Evolutionary conservation across 1,140 invertebrate genomes (phyloP).

Genomic region (Bombus picipes): DNA sequence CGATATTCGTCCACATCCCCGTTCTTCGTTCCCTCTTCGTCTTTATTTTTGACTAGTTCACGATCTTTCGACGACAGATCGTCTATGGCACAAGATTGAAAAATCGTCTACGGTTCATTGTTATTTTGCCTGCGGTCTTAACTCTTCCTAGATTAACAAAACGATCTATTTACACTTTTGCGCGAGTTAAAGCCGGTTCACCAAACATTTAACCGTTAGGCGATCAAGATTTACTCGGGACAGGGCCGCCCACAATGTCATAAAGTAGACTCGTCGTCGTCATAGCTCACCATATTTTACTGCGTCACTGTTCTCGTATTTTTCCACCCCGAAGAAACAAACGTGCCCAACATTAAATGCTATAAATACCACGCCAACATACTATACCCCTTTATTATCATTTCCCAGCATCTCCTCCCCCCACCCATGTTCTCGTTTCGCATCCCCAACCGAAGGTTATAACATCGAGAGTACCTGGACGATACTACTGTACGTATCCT

Average conservation of each 20-base stretch:
- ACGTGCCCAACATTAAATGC: not conserved
- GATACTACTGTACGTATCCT: constrained; percentile 40
- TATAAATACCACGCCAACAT: not conserved
- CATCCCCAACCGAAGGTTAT: not conserved
- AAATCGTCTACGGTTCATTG: too few species aligned
- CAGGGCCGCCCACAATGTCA: constrained; percentile 7
- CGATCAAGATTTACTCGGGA: constrained; percentile 2
- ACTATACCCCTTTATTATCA: too few species aligned
- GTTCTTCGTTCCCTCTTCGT: too few species aligned
- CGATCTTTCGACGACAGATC: too few species aligned
- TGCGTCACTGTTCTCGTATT: not conserved
- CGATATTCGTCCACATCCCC: too few species aligned
- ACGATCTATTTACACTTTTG: not conserved
- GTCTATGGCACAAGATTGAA: too few species aligned
- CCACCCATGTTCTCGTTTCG: not conserved
- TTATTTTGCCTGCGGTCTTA: too few species aligned
- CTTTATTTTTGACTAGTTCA: too few species aligned
- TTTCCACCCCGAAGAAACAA: not conserved
- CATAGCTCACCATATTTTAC: constrained; percentile 4
- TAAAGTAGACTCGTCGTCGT: not conserved
- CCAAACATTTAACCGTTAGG: not conserved
- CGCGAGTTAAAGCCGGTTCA: not conserved
- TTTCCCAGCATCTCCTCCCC: not conserved
- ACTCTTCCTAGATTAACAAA: too few species aligned
- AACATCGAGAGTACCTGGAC: not conserved